These are phyloP conservation scores for Samia ricini DNA, from an alignment of 1,140 invertebrate species.

Conservation along the genomic window DNA sequence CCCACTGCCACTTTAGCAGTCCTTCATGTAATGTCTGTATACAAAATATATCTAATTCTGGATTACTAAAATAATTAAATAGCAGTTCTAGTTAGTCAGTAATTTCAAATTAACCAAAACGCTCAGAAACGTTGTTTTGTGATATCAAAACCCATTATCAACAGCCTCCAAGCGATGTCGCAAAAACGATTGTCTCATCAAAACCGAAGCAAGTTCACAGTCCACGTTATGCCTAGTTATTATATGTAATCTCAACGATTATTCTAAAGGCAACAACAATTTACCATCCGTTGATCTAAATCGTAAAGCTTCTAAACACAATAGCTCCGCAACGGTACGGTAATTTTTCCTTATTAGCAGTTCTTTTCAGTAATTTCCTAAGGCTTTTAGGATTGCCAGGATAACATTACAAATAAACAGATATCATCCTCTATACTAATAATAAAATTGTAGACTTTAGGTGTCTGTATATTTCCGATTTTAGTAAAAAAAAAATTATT, in stretches of 20 bases:
- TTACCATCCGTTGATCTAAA: background rate
- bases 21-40: no score
- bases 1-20: no score
- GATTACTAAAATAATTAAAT: no score
- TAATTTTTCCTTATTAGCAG: conserved; percentile 11
- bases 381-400: conserved; percentile 1
- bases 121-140: background rate
- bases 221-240: background rate
- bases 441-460: no score
- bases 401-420: background rate
- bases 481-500: no score
- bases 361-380: conserved; percentile 9
- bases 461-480: no score
- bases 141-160: background rate
- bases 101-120: background rate
- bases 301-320: conserved; percentile 1
- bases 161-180: background rate
- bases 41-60: no score
- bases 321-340: background rate
- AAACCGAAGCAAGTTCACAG: background rate
- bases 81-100: no score
- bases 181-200: background rate
- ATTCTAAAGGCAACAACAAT: background rate
- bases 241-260: background rate
- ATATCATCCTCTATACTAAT: no score